Evolutionary conservation across 2,888 invertebrate genomes (phyloP).

Genomic region (Cyclophora albipunctata): DNA sequence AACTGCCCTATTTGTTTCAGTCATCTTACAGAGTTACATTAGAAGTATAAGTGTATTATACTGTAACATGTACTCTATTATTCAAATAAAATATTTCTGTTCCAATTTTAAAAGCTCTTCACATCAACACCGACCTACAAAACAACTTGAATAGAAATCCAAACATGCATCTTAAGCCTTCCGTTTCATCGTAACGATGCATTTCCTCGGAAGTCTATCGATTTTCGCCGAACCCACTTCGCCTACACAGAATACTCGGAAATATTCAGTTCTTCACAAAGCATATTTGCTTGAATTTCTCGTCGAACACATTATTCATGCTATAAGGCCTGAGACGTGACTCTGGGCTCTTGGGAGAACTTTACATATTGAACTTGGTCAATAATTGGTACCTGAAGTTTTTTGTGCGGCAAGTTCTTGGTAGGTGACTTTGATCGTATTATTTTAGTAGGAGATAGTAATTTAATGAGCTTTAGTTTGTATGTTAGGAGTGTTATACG

Average conservation of each 20-base stretch:
- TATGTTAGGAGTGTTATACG: neutral
- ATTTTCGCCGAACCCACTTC: constrained; percentile 11
- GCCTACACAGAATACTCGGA: constrained; percentile 9
- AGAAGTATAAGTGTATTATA: too few species aligned
- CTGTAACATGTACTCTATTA: too few species aligned
- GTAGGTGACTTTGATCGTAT: too few species aligned
- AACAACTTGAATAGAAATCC: too few species aligned
- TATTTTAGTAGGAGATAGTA: neutral
- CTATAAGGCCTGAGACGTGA: constrained; percentile 24
- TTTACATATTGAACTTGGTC: neutral
- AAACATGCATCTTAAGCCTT: too few species aligned
- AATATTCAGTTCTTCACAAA: constrained; percentile 11
- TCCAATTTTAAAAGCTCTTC: too few species aligned
- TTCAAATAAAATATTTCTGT: too few species aligned
- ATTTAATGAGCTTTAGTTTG: neutral
- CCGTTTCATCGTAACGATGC: neutral
- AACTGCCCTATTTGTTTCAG: too few species aligned
- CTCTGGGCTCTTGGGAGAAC: constrained; percentile 15
- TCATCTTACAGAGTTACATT: too few species aligned
- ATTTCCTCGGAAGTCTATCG: constrained; percentile 3
- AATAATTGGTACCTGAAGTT: too few species aligned
- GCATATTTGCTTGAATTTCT: constrained; percentile 18
- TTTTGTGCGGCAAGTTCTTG: too few species aligned
- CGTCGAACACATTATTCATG: constrained; percentile 40
- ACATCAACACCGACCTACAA: too few species aligned